Evolutionary conservation across 2,113 vertebrate genomes (phyloP).

Genomic region (Neodon shergylaensis): DNA sequence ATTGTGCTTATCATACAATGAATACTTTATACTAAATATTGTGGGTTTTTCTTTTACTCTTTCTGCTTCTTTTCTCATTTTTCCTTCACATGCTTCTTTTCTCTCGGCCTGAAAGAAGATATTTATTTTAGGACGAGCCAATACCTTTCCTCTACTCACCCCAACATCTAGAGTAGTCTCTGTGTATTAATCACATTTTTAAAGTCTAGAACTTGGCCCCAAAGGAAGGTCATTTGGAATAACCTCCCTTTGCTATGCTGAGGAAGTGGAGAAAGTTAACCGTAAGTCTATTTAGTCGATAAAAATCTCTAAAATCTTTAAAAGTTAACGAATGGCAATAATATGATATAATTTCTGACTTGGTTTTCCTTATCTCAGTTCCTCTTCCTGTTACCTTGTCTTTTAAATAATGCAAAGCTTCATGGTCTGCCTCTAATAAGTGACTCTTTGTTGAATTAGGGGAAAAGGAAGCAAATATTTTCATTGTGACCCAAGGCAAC

Average conservation of each 20-base stretch:
- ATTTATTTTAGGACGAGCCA: slow-evolving; percentile 18
- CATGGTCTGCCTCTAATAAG: neutral
- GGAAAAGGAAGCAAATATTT: slow-evolving; percentile 58
- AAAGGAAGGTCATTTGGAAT: slow-evolving; percentile 14
- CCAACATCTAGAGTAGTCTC: neutral
- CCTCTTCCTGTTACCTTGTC: slow-evolving; percentile 45
- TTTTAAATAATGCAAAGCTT: slow-evolving; percentile 53
- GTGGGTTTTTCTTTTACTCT: neutral
- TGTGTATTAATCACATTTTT: neutral
- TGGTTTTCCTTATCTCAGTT: slow-evolving; percentile 62
- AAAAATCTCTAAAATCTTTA: slow-evolving; percentile 6
- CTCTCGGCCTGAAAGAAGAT: neutral
- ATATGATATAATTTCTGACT: slow-evolving; percentile 48
- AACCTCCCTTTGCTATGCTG: neutral
- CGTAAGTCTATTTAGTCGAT: slow-evolving; percentile 44
- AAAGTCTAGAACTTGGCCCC: neutral
- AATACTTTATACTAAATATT: neutral
- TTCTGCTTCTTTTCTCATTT: slow-evolving; percentile 6
- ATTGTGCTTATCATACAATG: neutral
- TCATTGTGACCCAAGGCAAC: neutral
- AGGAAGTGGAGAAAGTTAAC: slow-evolving; percentile 46
- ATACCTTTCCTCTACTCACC: neutral
- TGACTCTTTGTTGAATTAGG: slow-evolving; percentile 18
- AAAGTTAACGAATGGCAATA: neutral
- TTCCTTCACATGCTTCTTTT: neutral